Conservation (phyloP, 2,113 vertebrate genomes). For the Hepsetus odoe region DNA sequence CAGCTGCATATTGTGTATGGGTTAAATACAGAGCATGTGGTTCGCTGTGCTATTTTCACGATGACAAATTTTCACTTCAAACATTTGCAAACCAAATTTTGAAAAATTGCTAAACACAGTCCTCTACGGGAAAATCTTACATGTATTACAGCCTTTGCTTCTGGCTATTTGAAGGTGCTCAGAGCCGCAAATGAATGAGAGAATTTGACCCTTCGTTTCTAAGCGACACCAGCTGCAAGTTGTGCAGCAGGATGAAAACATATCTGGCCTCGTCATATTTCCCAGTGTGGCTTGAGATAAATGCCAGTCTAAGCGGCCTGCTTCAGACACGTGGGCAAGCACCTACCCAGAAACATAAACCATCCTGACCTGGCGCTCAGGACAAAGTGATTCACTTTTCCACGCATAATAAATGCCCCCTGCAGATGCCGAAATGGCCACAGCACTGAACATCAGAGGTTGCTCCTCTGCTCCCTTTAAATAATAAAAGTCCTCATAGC, state of each 20-base stretch:
- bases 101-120: background rate
- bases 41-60: too few species aligned
- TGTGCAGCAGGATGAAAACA: constrained; percentile 33
- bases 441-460: background rate
- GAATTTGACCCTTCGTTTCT: constrained; percentile 41
- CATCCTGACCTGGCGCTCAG: background rate
- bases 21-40: too few species aligned
- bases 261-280: constrained; percentile 14
- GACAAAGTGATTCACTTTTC: constrained; percentile 15
- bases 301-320: constrained; percentile 22
- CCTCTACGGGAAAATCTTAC: background rate
- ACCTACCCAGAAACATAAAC: constrained; percentile 18
- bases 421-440: constrained; percentile 31
- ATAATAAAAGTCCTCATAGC: background rate
- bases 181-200: constrained; percentile 16
- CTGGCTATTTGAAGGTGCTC: constrained; percentile 31
- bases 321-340: constrained; percentile 13
- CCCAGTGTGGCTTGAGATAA: background rate
- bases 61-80: too few species aligned
- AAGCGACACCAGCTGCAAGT: constrained; percentile 37
- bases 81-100: too few species aligned
- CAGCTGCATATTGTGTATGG: too few species aligned
- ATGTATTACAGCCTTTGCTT: too few species aligned
- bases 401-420: constrained; percentile 5
- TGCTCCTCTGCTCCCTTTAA: constrained; percentile 8